Base-by-base conservation (phyloP, 1,140 invertebrate genomes). In the Leptinotarsa lineolata region DNA sequence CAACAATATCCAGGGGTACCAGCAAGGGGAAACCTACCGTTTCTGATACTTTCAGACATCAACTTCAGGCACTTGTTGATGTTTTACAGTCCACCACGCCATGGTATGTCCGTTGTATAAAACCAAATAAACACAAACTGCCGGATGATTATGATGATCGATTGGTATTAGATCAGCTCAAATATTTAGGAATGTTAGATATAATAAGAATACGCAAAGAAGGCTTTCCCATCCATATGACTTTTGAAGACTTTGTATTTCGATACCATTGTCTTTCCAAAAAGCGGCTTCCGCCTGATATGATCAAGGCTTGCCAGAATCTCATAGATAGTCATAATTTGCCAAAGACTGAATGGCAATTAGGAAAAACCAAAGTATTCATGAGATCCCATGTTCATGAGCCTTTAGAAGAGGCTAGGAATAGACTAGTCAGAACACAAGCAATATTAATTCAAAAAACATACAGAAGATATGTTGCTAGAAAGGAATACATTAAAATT, bases 61-160 rank as follows among this genome's bases (percentile, higher is more conserved):
- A 98, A 82, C 84, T 98, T 44, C 95, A 96, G 86, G 91, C 95
- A 12, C 86, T 98, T 16, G 95, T 98, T 2, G 96, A 97, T 81
- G 94, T 97, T 69, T 86, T 97, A 3, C 94, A 96, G 83, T 92
- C 90, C 16, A 97, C 96, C 5, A 96, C 95, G 67, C 95, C 96
- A 11, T 98, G 96, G 96, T 97, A 98, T 86, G 95, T 97, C 1
- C 88, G 96, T 8, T 98, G 97, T 82, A 97, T 98, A 76, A 98
- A 98, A 83, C 96, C 97, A 1, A 98, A 98, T 81, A 90, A 92
- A 82, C 87, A 92, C 77, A 98, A 98, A 85, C 86, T 89, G n/a
- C 88, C 95, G 0, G 91, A 95, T 79, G 89, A 91, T 76, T 98
- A 95, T 83, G 91, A 94, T 83, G 91, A 93, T 54, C 88, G 90